phyloP scores from a whole-genome alignment of 2,888 invertebrate genomes.

The Tolmerus cingulatus region DNA sequence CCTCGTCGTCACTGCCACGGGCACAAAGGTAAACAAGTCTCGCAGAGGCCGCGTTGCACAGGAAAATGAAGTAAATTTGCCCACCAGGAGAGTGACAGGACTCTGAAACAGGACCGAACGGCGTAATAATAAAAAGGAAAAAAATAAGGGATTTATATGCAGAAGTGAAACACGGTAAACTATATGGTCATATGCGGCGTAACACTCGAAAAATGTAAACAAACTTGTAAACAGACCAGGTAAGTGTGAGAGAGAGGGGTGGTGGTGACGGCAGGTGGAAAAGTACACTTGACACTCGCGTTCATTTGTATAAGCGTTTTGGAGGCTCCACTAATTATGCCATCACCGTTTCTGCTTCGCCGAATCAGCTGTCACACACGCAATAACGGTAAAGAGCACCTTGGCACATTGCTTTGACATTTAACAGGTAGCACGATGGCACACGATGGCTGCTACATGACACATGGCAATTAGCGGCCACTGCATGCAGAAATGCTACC shows the following conservation, averaged over 20 bases:
- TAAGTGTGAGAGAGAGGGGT: not conserved
- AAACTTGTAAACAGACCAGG: slow-evolving; percentile 42
- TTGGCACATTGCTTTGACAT: slow-evolving; percentile 39
- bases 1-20: not conserved
- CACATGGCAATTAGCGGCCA: not conserved
- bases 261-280: slow-evolving; percentile 25
- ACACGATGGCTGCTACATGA: not conserved
- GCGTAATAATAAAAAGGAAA: not conserved
- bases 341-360: not conserved
- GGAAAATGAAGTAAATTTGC: not conserved
- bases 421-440: not conserved
- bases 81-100: not conserved
- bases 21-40: slow-evolving; percentile 14
- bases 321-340: slow-evolving; percentile 25
- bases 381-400: slow-evolving; percentile 1
- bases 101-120: not conserved
- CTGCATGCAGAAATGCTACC: not conserved
- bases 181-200: slow-evolving; percentile 13
- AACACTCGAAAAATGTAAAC: slow-evolving; percentile 41
- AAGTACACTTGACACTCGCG: slow-evolving; percentile 41
- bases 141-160: not conserved
- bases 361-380: slow-evolving; percentile 38
- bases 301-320: slow-evolving; percentile 12
- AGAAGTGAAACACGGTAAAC: not conserved
- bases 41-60: slow-evolving; percentile 4